These are phyloP conservation scores for Xanthia icteritia DNA, from an alignment of 2,888 invertebrate genomes.

Conservation along the genomic window DNA sequence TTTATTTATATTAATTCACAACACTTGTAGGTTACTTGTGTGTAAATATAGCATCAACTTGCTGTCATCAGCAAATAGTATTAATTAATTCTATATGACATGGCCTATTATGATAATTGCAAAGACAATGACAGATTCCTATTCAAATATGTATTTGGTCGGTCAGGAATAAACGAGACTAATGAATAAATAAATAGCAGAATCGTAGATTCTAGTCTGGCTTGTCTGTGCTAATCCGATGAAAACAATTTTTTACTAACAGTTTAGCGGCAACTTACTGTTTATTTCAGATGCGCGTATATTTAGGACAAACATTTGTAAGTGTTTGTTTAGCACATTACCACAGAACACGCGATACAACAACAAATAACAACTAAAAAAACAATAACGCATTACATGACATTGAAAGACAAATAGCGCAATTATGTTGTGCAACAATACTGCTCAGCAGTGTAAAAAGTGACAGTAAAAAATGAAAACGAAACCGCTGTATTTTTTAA, in stretches of 20 bases:
- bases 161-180: constrained; percentile 15
- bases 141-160: background rate
- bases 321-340: constrained; percentile 66
- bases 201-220: background rate
- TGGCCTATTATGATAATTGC: background rate
- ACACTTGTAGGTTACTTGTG: background rate
- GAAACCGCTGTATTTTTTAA: constrained; percentile 52
- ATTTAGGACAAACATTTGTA: constrained; percentile 56
- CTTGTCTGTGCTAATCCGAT: constrained; percentile 7
- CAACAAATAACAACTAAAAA: constrained; percentile 67
- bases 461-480: constrained; percentile 61
- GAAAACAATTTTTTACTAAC: constrained; percentile 10
- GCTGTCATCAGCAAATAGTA: background rate
- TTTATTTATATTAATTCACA: background rate
- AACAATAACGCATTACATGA: constrained; percentile 67
- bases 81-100: too few relatives aligned
- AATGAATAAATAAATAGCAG: background rate
- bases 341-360: constrained; percentile 69
- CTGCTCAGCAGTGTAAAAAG: constrained; percentile 56
- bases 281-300: constrained; percentile 13
- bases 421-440: constrained; percentile 65
- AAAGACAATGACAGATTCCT: background rate
- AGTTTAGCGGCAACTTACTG: background rate
- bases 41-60: too few relatives aligned
- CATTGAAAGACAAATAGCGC: constrained; percentile 71